Percentiles rank a stretch among this genome's conserved stretches.
Evolutionary conservation across 2,888 invertebrate genomes (phyloP).

Genomic region (Drosophila infuscata): DNA sequence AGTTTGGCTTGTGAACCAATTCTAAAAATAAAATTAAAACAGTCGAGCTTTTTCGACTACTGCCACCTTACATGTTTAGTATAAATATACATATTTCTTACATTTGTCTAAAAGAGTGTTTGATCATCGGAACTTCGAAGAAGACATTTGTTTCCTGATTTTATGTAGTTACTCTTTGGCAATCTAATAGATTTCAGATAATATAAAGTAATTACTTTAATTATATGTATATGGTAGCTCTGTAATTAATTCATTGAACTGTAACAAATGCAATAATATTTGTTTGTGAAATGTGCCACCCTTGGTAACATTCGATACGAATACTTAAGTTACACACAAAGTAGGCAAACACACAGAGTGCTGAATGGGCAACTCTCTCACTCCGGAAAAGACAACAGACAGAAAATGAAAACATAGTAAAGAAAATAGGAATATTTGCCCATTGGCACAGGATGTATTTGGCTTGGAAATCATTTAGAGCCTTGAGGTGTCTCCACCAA

Average conservation of each 20-base stretch:
- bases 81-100: neutral
- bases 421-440: slow-evolving; percentile 39
- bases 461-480: slow-evolving; percentile 63
- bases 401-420: slow-evolving; percentile 6
- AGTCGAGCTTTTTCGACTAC: neutral
- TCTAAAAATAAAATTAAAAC: neutral
- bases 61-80: neutral
- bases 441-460: slow-evolving; percentile 31
- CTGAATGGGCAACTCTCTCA: neutral
- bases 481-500: slow-evolving; percentile 13
- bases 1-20: neutral
- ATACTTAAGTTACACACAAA: neutral
- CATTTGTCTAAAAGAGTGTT: neutral
- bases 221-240: too few relatives aligned
- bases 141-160: neutral
- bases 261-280: slow-evolving; percentile 17
- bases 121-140: neutral
- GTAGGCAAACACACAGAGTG: neutral
- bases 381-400: neutral
- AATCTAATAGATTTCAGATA: neutral
- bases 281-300: slow-evolving; percentile 1
- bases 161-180: neutral
- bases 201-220: neutral
- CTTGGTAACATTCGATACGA: neutral
- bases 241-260: slow-evolving; percentile 8